These are phyloP conservation scores for Pteropus rufus DNA, from an alignment of 2,797 vertebrate genomes.

Conservation along the genomic window DNA sequence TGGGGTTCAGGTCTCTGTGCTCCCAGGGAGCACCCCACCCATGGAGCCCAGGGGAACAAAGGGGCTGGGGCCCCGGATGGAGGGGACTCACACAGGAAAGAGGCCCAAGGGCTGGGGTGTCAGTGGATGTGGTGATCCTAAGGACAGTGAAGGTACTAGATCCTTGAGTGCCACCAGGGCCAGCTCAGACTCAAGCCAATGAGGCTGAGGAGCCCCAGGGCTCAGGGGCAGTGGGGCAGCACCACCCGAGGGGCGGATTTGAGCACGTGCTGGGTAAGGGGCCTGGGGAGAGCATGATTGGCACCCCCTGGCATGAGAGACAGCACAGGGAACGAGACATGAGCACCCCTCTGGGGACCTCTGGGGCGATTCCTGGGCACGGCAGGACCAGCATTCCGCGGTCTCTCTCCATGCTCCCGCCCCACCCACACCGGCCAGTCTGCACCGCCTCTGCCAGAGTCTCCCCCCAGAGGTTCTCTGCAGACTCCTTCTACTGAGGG, in stretches of 20 bases:
- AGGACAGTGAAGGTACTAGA: background rate
- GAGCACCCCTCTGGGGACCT: background rate
- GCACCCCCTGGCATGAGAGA: background rate
- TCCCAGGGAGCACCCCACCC: background rate
- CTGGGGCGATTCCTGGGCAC: rapidly evolving
- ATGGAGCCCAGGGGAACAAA: background rate
- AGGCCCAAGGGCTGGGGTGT: background rate
- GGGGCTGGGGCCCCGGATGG: background rate
- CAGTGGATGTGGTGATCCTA: no score
- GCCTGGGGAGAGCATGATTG: background rate
- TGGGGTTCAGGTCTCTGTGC: background rate
- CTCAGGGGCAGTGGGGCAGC: background rate
- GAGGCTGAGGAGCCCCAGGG: background rate
- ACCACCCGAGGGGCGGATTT: background rate
- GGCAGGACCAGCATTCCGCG: background rate
- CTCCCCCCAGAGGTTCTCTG: background rate
- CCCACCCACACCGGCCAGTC: background rate
- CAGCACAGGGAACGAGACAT: background rate
- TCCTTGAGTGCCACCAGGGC: background rate
- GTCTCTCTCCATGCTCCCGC: background rate
- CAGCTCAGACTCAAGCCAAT: background rate
- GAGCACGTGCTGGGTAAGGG: background rate
- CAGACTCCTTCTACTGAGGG: background rate
- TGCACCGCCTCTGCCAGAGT: background rate
- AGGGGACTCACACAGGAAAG: background rate